Evolutionary conservation across 1,140 invertebrate species (phyloP).

Genomic region (Ladona fulva): DNA sequence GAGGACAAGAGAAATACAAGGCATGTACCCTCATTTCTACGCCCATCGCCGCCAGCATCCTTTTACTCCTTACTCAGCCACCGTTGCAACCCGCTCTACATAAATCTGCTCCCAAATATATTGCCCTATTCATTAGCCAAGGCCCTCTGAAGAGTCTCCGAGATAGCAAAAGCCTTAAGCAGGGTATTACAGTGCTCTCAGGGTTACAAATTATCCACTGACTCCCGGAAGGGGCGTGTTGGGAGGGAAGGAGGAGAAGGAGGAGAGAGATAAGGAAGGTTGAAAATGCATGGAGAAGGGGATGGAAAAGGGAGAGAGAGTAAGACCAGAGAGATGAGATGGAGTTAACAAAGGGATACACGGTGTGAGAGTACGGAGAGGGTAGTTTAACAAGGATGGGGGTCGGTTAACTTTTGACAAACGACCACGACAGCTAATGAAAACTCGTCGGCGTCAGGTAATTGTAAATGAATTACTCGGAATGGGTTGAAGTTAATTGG

Average conservation of each 20-base stretch:
- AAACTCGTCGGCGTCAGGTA: background rate
- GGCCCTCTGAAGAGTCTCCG: background rate
- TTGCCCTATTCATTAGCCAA: background rate
- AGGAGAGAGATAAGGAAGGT: background rate
- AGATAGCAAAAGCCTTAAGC: slow-evolving; percentile 9
- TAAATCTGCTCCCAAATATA: slow-evolving; percentile 10
- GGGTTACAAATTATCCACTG: slow-evolving; percentile 5
- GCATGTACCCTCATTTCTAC: background rate
- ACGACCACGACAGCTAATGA: slow-evolving; percentile 3
- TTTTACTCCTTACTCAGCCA: background rate
- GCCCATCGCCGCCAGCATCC: background rate
- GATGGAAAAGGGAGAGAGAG: background rate
- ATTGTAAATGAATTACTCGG: slow-evolving; percentile 10
- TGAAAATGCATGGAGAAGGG: background rate
- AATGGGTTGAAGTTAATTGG: background rate
- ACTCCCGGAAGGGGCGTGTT: background rate
- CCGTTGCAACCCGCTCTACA: background rate
- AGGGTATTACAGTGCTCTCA: slow-evolving; percentile 8
- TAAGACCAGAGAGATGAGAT: background rate
- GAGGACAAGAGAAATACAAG: background rate
- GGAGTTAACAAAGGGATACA: slow-evolving; percentile 5
- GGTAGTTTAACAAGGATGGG: background rate
- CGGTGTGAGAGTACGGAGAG: background rate
- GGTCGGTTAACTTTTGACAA: slow-evolving; percentile 2
- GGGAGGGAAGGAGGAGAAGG: background rate